Base-by-base conservation (phyloP, 2,113 vertebrate species). In the Dicerorhinus sumatrensis region DNA sequence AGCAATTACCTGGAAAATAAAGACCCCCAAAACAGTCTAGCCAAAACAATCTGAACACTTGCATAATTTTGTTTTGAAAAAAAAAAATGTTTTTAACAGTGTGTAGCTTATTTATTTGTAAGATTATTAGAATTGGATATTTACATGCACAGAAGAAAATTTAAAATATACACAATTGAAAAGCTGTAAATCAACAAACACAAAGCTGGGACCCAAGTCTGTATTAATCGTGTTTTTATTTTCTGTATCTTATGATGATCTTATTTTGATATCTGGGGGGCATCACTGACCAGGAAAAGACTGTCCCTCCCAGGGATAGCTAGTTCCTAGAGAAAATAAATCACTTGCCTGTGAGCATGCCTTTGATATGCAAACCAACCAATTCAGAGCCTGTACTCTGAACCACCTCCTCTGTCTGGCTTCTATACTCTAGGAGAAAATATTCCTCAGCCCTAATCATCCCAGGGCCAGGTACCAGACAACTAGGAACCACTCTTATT, bases 1-100 rank as follows among this genome's bases (percentile, higher is more conserved):
- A 96, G 63, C 17, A 92, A 81, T 80, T 75, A 72, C 42, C 21
- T 95, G 58, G 17, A 70, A 91, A 94, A 82, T 51, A 88, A 77
- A 94, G 42, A 95, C 13, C 5, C 5, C 8, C 18, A 3, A 67
- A 63, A 63, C 1, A 76, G 5, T 67, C n/a, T 46, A 82, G 31
- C 20, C 31, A 82, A 85, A 95, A 65, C 20, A 62, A 42, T 77
- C 6, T 65, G 77, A 95, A 76, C 18, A 67, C 1, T 42, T 86
- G 58, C 75, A 27, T 88, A 54, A 39, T 62, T 93, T 91, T 69
- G 17, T 79, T 94, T 69, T 63, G 25, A 36, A 51, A 76, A 76
- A 69, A 81, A 72, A 39, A 39, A 9, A 31, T 23, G 10, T 80
- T 84, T 96, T 92, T 33, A 46, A 56, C 33, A 33, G 12, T 51